phyloP scores from a whole-genome alignment of 2,113 vertebrate genomes.

The Peromyscus californicus region DNA sequence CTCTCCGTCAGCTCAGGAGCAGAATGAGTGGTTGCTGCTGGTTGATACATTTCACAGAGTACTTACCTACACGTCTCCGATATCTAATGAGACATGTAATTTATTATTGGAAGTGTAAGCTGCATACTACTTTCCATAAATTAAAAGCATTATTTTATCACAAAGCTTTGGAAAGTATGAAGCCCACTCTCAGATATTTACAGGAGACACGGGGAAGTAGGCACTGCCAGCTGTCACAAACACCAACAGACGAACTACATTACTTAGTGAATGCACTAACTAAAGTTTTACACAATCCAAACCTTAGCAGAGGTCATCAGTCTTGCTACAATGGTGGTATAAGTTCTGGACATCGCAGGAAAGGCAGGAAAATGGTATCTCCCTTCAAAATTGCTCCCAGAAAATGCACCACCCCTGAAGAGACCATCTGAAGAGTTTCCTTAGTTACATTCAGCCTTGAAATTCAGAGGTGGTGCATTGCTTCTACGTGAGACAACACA shows the following conservation, averaged over 20 bases:
- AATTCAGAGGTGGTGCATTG: background rate
- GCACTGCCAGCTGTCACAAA: background rate
- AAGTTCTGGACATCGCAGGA: constrained; percentile 5
- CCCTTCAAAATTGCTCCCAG: background rate
- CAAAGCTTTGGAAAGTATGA: background rate
- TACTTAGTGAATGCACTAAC: constrained; percentile 12
- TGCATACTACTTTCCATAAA: background rate
- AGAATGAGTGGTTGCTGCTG: background rate
- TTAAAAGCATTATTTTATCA: background rate
- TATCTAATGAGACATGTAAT: background rate
- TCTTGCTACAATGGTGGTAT: background rate
- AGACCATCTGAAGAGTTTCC: background rate
- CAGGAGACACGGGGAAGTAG: background rate
- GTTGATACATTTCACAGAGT: background rate
- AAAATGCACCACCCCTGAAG: background rate
- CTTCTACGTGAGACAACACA: background rate
- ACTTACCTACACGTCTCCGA: background rate
- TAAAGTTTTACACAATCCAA: background rate
- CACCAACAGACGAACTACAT: background rate
- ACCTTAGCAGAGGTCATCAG: background rate
- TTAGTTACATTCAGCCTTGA: background rate
- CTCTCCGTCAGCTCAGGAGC: background rate
- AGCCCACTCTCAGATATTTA: background rate
- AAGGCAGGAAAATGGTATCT: background rate
- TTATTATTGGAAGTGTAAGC: background rate